Base-by-base conservation (phyloP, 2,888 invertebrate genomes). In the Gryllus longicercus region DNA sequence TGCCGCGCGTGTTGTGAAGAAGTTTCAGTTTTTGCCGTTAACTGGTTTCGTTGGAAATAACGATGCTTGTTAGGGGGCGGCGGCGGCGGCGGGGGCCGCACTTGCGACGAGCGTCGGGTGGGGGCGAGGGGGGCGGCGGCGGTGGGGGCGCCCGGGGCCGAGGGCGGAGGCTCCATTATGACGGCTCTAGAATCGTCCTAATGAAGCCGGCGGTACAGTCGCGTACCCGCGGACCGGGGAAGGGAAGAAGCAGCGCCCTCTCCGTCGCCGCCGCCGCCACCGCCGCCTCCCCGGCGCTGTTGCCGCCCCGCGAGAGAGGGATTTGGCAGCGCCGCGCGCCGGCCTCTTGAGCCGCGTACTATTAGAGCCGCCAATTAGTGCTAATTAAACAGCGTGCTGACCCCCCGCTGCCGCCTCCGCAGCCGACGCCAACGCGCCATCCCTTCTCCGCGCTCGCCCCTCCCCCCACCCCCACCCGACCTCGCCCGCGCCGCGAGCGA, bases 321-420 rank as follows among this genome's bases (percentile, higher is more conserved):
- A 63, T 63, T 63, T 63, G 63, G 63, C 63, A 63, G n/a, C 63
- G 63, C 63, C 63, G 63, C 63, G 63, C 63, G 63, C 63, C 63
- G 63, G 14, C 63, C 63, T 63, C 63, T 63, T 63, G 63, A 63
- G 63, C 63, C 63, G 63, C 63, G 63, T 63, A 63, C 63, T 63
- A 63, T 63, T 63, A 63, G 63, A 76, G 85, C 86, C 86, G 85
- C 86, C 87, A 87, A 87, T 87, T 87, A 87, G 87, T 84, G 85
- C 86, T 87, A 87, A 87, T 87, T 87, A 87, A 87, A 87, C 86
- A 85, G 74, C 51, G 49, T 74, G 16, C 78, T 38, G 74, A 23
- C 49, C 78, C 23, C 51, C 23, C 21, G 23, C 63, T 50, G 50
- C 50, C 77, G 50, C 50, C 74, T n/a, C 74, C 74, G 74, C 23